Base-by-base conservation (phyloP, 2,888 invertebrate genomes). In the Synergus laeviventris region DNA sequence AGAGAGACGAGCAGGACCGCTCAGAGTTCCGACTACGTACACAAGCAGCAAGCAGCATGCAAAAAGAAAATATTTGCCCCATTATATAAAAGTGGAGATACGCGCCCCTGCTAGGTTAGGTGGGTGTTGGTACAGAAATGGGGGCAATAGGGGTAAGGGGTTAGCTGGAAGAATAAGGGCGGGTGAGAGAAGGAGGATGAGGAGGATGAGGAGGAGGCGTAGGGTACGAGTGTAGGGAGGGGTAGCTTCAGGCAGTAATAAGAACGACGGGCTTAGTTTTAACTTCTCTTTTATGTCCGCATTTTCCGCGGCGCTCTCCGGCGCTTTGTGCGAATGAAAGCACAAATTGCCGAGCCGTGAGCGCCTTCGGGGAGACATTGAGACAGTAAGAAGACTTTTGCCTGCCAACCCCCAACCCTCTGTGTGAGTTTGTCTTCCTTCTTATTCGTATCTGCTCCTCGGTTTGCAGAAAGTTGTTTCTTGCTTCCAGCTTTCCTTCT, bases 231-330 rank as follows among this genome's bases (percentile, higher is more conserved):
- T 54, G 70, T 56, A 74, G 78, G 76, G 80, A 83, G 87, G 87
- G 87, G 85, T 87, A 87, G 89, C 90, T 90, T 86, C 82, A 86
- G 89, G 90, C 89, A 87, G 90, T 90, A 90, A 90, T 90, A 90
- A 90, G 90, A 90, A 90, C 90, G 89, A 89, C 89, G 87, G 79
- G 90, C 90, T 90, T 90, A 90, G 89, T 90, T 90, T 90, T 90
- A 90, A 90, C 90, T 89, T 90, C 88, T 89, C 90, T 89, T 90
- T 90, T 90, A 90, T 89, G 87, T 86, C 82, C 86, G 87, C 87
- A 88, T 89, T 89, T 88, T 87, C 88, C 86, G 77, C 83, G 85
- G 84, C 82, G 83, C 85, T 85, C 78, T 73, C 75, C 74, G 78
- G 60, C 78, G 89, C 89, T 90, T 90, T 90, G 90, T 90, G 89